Base-by-base conservation (phyloP, 2,113 vertebrate genomes). In the Chelonoidis abingdonii region DNA sequence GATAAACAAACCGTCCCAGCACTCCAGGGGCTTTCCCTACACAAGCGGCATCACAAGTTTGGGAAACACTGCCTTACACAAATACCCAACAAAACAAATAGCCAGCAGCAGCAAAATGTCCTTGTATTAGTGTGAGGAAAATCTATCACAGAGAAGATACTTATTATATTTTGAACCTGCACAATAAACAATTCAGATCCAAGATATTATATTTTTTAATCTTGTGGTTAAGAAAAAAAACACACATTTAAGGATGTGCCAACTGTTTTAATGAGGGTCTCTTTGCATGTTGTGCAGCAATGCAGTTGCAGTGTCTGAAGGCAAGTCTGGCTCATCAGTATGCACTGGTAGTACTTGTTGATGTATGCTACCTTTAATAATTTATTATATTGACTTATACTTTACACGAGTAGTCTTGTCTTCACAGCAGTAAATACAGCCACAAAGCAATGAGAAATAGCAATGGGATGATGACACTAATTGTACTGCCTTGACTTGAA, bases 361-460 rank as follows among this genome's bases (percentile, higher is more conserved):
- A 98, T 93, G 89, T 96, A 97, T 93, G 93, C 92, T 93, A 88
- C 93, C 96, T 96, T 96, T 95, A 98, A 98, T 98, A 98, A 99
- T 98, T 98, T 88, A 98, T 98, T 98, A 98, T 98, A 97, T 98
- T 98, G 98, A 98, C 97, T 98, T 97, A 95, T 35, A 97, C 96
- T 98, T 98, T 97, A 97, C 95, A 95, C 38, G 97, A 98, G 94
- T 96, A 97, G 95, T 91, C 97, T 97, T 95, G 93, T 98, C 98
- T 98, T 98, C 98, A 99, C 98, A 98, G 98, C 96, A 96, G 97
- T 98, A 98, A 99, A 98, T 97, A 98, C 97, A 98, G 97, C 94
- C 94, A 96, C 95, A 98, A 98, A 98, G 97, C 96, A 97, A 95
- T 72, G 93, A 98, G 98, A 97, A 98, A 97, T 97, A 95, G 94